These are phyloP conservation scores for Pelvicachromis taeniatus DNA, from an alignment of 2,113 vertebrate genomes.

Conservation along the genomic window DNA sequence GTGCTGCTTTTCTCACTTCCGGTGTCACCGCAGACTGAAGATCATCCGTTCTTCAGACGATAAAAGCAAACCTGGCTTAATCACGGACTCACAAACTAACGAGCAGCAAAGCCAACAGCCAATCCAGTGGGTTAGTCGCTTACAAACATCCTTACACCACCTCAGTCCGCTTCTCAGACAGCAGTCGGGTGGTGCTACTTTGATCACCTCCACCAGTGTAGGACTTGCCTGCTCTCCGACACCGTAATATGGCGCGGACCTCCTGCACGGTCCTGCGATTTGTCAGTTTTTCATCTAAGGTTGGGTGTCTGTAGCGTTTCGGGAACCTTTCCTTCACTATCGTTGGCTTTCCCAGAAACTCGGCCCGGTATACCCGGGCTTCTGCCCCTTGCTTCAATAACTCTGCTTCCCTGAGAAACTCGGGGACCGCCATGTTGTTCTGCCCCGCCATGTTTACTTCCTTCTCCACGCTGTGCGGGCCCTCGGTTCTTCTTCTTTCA, in stretches of 20 bases:
- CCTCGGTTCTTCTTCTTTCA: not conserved
- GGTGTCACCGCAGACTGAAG: not conserved
- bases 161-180: too few relatives aligned
- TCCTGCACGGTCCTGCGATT: slow-evolving; percentile 84
- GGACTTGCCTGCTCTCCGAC: slow-evolving; percentile 78
- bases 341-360: slow-evolving; percentile 76
- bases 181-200: too few relatives aligned
- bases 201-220: too few relatives aligned
- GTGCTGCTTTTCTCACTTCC: not conserved
- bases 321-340: slow-evolving; percentile 86
- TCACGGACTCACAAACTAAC: not conserved
- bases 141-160: not conserved
- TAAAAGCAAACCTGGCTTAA: not conserved
- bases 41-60: not conserved
- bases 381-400: slow-evolving; percentile 90
- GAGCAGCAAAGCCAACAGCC: not conserved
- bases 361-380: slow-evolving; percentile 81
- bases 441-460: not conserved
- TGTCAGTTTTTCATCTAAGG: slow-evolving; percentile 84
- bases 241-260: slow-evolving; percentile 86
- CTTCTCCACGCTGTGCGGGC: not conserved
- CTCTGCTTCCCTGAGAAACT: slow-evolving; percentile 60
- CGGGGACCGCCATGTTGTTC: not conserved
- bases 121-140: not conserved
- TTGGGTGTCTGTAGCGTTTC: slow-evolving; percentile 84